Conservation (phyloP, 1,140 invertebrate species). For the Lucilia sericata region DNA sequence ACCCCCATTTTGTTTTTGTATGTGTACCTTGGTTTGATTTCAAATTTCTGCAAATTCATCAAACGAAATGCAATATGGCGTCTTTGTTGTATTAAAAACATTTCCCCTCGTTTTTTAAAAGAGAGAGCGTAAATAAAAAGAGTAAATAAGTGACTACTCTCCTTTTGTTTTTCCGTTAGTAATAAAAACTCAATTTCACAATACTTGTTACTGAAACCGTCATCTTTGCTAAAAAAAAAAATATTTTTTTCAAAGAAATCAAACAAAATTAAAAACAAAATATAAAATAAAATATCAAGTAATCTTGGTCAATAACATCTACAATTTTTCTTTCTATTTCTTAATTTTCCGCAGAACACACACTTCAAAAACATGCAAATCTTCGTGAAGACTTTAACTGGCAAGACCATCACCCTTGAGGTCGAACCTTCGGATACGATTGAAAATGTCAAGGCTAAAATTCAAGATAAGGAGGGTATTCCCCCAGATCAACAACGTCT, state of each 20-base stretch:
- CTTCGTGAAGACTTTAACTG: conserved; percentile 91
- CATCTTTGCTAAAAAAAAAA: too few relatives aligned
- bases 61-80: conserved; percentile 5
- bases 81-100: background rate
- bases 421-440: conserved; percentile 90
- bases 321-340: background rate
- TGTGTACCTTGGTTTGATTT: background rate
- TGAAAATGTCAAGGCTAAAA: conserved; percentile 92
- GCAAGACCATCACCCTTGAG: conserved; percentile 92
- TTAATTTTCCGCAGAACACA: background rate
- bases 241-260: too few relatives aligned
- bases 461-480: conserved; percentile 89
- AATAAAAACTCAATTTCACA: background rate
- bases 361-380: conserved; percentile 77
- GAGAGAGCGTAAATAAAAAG: background rate
- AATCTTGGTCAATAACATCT: background rate
- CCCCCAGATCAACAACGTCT: conserved; percentile 87
- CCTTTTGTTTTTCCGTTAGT: background rate
- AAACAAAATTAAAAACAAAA: too few relatives aligned
- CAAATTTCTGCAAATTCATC: background rate
- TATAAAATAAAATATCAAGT: too few relatives aligned
- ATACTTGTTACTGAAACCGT: background rate
- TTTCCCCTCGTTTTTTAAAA: background rate
- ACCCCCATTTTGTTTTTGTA: background rate
- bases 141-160: background rate